Evolutionary conservation across 2,113 vertebrate species (phyloP).

Genomic region (Cromileptes altivelis): DNA sequence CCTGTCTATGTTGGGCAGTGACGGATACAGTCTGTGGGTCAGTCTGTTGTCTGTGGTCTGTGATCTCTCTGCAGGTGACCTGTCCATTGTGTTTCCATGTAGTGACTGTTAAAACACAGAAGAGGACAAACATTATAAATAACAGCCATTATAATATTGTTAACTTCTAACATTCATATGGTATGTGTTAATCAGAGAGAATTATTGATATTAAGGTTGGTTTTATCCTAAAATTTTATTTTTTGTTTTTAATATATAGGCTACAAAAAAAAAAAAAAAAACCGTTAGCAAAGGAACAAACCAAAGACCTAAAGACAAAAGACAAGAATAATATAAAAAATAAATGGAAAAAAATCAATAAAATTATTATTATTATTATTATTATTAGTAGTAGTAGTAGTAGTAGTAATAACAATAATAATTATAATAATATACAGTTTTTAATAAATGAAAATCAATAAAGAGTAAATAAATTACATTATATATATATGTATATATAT

Average conservation of each 20-base stretch:
- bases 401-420: too few relatives aligned
- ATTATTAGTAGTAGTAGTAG: too few relatives aligned
- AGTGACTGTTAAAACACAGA: slow-evolving; percentile 47
- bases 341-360: neutral
- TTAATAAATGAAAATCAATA: neutral
- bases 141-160: too few relatives aligned
- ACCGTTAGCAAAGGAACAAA: neutral
- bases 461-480: neutral
- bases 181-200: too few relatives aligned
- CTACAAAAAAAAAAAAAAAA: neutral
- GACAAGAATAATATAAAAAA: neutral
- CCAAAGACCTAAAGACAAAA: neutral
- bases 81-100: slow-evolving; percentile 7
- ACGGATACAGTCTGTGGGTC: slow-evolving; percentile 63
- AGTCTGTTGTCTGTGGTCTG: slow-evolving; percentile 7
- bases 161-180: neutral
- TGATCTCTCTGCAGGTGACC: neutral
- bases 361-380: too few relatives aligned
- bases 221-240: neutral
- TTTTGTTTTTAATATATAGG: neutral
- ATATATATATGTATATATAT: too few relatives aligned
- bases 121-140: neutral
- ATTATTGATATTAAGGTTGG: too few relatives aligned
- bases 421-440: too few relatives aligned
- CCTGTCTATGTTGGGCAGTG: slow-evolving; percentile 48